Percentiles rank a stretch among this genome's conserved stretches.
Conservation (phyloP, 2,888 invertebrate genomes). For the Dasypolia templi region DNA sequence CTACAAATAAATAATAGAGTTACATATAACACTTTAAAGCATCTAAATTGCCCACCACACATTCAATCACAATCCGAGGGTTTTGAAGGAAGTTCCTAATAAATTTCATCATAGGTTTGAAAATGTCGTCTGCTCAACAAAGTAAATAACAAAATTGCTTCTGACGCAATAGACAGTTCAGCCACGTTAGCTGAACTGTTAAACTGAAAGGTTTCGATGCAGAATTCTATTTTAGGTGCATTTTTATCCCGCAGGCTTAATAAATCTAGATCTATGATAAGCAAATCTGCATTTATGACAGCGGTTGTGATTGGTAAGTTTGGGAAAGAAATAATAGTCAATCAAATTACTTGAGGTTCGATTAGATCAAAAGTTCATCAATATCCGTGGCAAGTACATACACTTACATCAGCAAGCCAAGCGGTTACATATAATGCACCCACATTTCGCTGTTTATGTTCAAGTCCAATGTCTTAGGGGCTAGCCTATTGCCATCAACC, state of each 20-base stretch:
- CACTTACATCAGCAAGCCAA: not conserved
- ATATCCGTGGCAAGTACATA: not conserved
- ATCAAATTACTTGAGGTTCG: not conserved
- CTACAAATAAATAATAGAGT: not conserved
- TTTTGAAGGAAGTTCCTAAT: not conserved
- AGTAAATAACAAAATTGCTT: too few species aligned
- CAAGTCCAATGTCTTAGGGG: too few species aligned
- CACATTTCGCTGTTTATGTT: not conserved
- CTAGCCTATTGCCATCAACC: not conserved
- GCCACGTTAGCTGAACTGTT: not conserved
- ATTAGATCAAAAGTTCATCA: not conserved
- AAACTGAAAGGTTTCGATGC: not conserved
- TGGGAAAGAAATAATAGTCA: not conserved
- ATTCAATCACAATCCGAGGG: not conserved
- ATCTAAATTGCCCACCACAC: too few species aligned
- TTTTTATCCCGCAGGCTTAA: not conserved
- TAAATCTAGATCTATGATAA: not conserved
- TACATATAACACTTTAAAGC: too few species aligned
- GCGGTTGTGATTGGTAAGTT: not conserved
- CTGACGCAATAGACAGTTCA: not conserved
- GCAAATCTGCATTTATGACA: not conserved
- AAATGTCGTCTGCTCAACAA: not conserved
- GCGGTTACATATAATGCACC: not conserved
- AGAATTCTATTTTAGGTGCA: too few species aligned
- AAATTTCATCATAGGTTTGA: not conserved